Base-by-base conservation (phyloP, 2,888 invertebrate genomes). In the Sarcophaga caerulescens region DNA sequence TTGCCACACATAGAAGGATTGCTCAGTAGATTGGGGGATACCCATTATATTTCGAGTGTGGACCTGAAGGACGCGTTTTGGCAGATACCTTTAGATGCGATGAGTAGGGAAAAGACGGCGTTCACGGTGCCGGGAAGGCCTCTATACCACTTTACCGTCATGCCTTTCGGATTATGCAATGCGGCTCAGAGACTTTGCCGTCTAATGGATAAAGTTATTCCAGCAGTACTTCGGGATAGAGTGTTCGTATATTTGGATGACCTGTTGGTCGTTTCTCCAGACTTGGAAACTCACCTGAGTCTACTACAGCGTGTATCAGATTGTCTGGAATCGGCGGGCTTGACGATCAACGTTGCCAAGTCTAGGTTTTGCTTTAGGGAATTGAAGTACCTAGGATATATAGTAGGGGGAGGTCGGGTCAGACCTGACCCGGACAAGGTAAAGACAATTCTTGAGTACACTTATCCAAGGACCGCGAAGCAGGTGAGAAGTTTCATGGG, bases 21-120 rank as follows among this genome's bases (percentile, higher is more conserved):
- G 52, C 71, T 82, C 17, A 71, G 77, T n/a, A 45, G 77, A 19
- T 66, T 82, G 6, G 76, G 68, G 6, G 81, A 68, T n/a, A 81
- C 81, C 4, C 8, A 10, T n/a, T 74, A 23, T 17, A 81, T 81
- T 4, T 62, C 70, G 3, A 76, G 45, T 2, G 68, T 77, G 1
- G 71, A 82, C 23, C n/a, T 76, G 5, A 81, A 76, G 23, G 69
- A 70, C 10, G 10, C 35, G 2, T 35, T 35, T 8, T 35, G 10
- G 8, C 35, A 35, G 35, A 35, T 35, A 35, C 75, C 75, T 11
- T 35, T 81, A 52, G 70, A 81, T 19, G n/a, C 17, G 6, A 14
- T 25, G 14, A 81, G 74, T 59, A 81, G 66, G 45, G 62, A 52
- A 10, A 74, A 66, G 21, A 81, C 74, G 10, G 68, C 74, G 19